These are phyloP conservation scores for Chelonia mydas DNA, from an alignment of 2,797 vertebrate species.

Conservation along the genomic window DNA sequence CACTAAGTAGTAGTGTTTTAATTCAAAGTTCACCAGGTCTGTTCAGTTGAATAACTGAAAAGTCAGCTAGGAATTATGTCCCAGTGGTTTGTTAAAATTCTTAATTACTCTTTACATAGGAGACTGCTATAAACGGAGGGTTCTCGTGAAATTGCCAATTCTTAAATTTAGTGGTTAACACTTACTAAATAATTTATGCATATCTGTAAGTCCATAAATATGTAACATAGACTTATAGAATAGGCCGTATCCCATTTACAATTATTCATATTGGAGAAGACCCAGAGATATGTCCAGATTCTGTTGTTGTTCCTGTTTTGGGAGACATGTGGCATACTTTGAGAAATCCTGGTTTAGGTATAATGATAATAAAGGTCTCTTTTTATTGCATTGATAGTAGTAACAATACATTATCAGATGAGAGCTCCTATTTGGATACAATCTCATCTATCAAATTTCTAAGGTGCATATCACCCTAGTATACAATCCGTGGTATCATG, in stretches of 20 bases:
- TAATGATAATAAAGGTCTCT: background rate
- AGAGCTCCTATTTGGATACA: constrained; percentile 2
- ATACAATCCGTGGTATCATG: background rate
- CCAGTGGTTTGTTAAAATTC: constrained; percentile 60
- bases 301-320: background rate
- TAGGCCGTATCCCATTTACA: background rate
- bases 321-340: background rate
- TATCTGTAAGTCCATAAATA: background rate
- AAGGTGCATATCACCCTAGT: constrained; percentile 5
- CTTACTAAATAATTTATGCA: background rate
- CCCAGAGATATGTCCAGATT: background rate
- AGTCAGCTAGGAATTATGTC: constrained; percentile 73
- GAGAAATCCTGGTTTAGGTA: background rate
- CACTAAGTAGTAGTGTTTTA: constrained; percentile 67
- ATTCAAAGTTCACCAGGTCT: constrained; percentile 59
- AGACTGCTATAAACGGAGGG: background rate
- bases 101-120: constrained; percentile 61
- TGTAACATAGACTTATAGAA: background rate
- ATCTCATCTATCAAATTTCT: constrained; percentile 5
- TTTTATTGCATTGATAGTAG: background rate
- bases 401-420: constrained; percentile 1
- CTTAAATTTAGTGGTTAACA: background rate
- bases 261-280: background rate
- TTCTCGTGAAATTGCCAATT: background rate
- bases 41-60: constrained; percentile 72